Base-by-base conservation (phyloP, 37 sponge, comb jelly and placozoan genomes). In the Oscarella lobularis region DNA sequence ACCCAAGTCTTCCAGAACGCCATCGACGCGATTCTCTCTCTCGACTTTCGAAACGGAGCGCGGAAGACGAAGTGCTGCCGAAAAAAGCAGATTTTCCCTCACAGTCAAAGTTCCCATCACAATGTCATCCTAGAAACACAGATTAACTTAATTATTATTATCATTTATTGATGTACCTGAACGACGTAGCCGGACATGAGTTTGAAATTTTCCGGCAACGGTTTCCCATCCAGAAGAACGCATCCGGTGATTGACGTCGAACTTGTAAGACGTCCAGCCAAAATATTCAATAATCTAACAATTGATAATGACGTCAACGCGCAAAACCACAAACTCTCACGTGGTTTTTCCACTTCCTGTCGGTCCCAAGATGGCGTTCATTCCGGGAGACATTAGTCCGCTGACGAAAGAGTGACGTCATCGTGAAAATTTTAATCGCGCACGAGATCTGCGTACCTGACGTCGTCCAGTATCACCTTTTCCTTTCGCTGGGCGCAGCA, bases 91-190 rank as follows among this genome's bases (percentile, higher is more conserved):
- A 69, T 90, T 90, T 77, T 90, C 92, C 5, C 85, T 77, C 1
- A 90, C 88, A 39, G 85, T 86, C 41, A 90, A 76, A 2, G 90
- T 86, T 2, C 90, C 90, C 87, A 87, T 90, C 41, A 90, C 75
- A 27, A 83, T 70, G 75, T 90, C 90, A 83, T 90, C 87, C 88
- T 89, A 39, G 37, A 27, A 20, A 48, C 60, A 48, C 20, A 9
- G 20, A 48, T 48, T 48, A 20, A 27, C 9, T 20, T 27, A 9
- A 48, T 48, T 27, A 20, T 48, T 20, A 48, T 48, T 20, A 48
- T 48, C 14, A 48, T 48, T 48, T 48, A 48, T 20, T 48, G 60
- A 48, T 27, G 60, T 48, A 84, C 85, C 81, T 90, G 60, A 6
- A 81, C 5, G 35, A 78, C 77, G 31, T 76, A 76, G 3, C 77